Conservation (phyloP, 2,797 vertebrate species). For the Leptoclinus maculatus region DNA sequence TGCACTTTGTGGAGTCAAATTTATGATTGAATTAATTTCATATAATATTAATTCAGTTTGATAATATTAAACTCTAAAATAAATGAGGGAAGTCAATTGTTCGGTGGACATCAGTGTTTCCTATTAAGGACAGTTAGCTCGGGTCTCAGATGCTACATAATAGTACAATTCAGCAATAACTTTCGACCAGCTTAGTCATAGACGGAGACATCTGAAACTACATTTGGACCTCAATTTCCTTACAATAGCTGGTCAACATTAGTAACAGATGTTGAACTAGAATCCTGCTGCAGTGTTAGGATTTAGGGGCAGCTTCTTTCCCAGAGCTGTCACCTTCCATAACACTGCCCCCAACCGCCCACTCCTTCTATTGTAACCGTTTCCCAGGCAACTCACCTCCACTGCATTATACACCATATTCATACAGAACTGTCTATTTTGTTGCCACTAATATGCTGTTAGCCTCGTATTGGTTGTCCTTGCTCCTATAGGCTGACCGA, state of each 20-base stretch:
- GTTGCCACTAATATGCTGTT: neutral
- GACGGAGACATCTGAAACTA: too few species aligned
- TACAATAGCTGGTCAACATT: neutral
- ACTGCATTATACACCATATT: neutral
- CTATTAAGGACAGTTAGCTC: neutral
- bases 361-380: neutral
- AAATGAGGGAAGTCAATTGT: neutral
- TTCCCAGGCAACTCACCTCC: slow-evolving; percentile 26
- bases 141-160: neutral
- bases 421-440: slow-evolving; percentile 7
- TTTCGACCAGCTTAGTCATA: too few species aligned
- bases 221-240: neutral
- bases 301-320: neutral
- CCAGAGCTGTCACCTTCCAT: neutral
- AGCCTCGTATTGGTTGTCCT: neutral
- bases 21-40: slow-evolving; percentile 3
- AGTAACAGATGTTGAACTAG: neutral
- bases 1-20: neutral
- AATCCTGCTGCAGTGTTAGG: neutral
- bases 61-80: neutral
- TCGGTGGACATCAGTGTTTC: neutral
- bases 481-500: neutral
- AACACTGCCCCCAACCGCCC: neutral
- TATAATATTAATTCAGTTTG: slow-evolving; percentile 7
- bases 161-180: too few species aligned